phyloP scores from a whole-genome alignment of 2,888 invertebrate genomes.

The Volucella inanis region DNA sequence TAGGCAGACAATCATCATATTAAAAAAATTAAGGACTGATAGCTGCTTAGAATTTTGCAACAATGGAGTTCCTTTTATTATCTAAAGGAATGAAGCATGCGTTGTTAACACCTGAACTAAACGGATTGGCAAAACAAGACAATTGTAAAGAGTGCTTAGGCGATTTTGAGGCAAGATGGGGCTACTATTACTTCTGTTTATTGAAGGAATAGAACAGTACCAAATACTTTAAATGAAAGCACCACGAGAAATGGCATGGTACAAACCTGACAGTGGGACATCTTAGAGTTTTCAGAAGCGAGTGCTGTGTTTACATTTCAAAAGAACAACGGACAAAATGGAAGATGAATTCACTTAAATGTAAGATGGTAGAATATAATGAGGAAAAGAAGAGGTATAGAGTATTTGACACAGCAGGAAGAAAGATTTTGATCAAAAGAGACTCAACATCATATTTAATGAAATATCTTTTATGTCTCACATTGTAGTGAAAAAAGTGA shows the following conservation, averaged over 20 bases:
- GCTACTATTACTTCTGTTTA: conserved; percentile 78
- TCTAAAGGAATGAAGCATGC: conserved; percentile 24
- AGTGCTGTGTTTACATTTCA: conserved; percentile 40
- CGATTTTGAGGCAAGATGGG: conserved; percentile 79
- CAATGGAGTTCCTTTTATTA: too few relatives aligned
- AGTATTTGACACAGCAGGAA: conserved; percentile 30
- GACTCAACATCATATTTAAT: conserved; percentile 58
- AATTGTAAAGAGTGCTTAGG: conserved; percentile 45
- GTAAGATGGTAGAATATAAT: conserved; percentile 37
- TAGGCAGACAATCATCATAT: conserved; percentile 40
- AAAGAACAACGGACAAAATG: conserved; percentile 50
- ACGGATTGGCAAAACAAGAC: conserved; percentile 49
- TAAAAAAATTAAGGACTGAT: too few relatives aligned
- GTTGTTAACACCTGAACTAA: conserved; percentile 36
- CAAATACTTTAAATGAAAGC: conserved; percentile 60
- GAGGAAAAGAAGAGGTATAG: conserved; percentile 45
- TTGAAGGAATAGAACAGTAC: conserved; percentile 77
- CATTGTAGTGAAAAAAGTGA: neutral
- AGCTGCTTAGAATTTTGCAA: too few relatives aligned
- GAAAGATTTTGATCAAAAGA: conserved; percentile 48
- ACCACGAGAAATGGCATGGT: conserved; percentile 75
- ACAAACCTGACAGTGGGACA: conserved; percentile 66
- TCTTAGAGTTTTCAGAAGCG: conserved; percentile 58
- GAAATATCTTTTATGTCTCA: neutral
- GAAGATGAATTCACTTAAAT: conserved; percentile 41